Conservation (phyloP, 2,113 vertebrate genomes). For the Myotis lucifugus region DNA sequence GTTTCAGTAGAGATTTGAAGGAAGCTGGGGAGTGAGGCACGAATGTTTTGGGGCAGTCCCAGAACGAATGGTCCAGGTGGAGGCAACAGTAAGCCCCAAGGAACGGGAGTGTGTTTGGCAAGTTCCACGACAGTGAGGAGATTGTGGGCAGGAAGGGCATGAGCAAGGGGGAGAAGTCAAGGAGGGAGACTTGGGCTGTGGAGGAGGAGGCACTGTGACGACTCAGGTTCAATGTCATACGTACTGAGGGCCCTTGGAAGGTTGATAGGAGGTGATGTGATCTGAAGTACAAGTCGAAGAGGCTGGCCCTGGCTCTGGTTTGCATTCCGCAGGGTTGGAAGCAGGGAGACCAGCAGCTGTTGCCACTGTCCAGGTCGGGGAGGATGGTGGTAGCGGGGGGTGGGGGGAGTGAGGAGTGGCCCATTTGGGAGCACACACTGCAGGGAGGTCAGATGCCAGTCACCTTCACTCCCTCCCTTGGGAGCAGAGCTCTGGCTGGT, state of each 20-base stretch:
- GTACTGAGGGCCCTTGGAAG: rapidly evolving
- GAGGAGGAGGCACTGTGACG: neutral
- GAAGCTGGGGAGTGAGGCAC: neutral
- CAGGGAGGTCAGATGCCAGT: neutral
- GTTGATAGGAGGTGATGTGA: too few species aligned
- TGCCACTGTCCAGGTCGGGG: neutral
- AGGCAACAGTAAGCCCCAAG: neutral
- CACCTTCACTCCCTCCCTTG: neutral
- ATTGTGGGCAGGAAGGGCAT: too few species aligned
- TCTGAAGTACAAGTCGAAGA: neutral
- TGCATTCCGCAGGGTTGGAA: neutral
- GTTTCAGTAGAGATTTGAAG: neutral
- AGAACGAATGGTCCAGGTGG: neutral
- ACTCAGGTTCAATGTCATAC: neutral
- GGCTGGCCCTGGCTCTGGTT: neutral
- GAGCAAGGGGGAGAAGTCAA: neutral
- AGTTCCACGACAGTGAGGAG: neutral
- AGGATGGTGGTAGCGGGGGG: neutral
- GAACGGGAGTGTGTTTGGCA: rapidly evolving
- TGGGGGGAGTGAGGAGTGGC: neutral
- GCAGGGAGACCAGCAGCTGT: neutral
- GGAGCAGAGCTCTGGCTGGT: neutral
- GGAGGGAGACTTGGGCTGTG: rapidly evolving
- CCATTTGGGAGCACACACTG: neutral
- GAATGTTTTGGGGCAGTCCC: neutral